Evolutionary conservation across 2,888 invertebrate genomes (phyloP), one percentile per base, ranked within the genome.

Genomic region (Neoascia interrupta): DNA sequence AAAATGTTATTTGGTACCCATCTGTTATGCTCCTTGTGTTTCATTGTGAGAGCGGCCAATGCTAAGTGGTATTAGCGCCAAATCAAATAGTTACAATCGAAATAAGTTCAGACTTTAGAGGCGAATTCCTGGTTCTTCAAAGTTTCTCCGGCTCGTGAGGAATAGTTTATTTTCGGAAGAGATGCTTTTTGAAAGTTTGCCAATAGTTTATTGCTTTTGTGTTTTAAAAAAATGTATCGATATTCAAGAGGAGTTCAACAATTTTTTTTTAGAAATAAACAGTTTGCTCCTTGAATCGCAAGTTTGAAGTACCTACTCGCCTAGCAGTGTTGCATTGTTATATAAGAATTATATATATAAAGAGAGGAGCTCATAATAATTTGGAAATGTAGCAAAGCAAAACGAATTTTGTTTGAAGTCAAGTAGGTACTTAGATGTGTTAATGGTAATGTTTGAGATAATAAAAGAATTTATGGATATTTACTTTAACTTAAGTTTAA

Each of bases 121-220:
- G 39, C 54, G 39, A 3, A 3, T 11, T n/a, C 21, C 26, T 13
- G 49, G 31, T 66, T 47, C 11, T 49, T 56, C 31, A 18, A 28
- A 49, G 19, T 61, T 54, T 53, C 54, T 18, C 60, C 37, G 54
- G 26, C 54, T 45, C 16, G 31, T 16, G 34, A 43, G 23, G 15
- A 45, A 47, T 53, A 11, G 19, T 41, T 54, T 60, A 18, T 36
- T 28, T 28, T 39, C 47, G 37, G 36, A 45, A n/a, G 16, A 47
- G 34, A 10, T 39, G 31, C 15, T 43, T 54, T 61, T 41, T 74
- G 68, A 60, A 61, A 26, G 37, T 6, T 45, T 19, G 60, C 60
- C 60, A 68, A 60, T 47, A 39, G 45, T 60, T 66, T 60, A 60
- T 74, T 66, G 23, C 60, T 68, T 53, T 53, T 28, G 11, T 41